Evolutionary conservation across 2,888 invertebrate genomes (phyloP), one percentile per base, ranked within the genome.

Genomic region (Pseudanteris insignis): DNA sequence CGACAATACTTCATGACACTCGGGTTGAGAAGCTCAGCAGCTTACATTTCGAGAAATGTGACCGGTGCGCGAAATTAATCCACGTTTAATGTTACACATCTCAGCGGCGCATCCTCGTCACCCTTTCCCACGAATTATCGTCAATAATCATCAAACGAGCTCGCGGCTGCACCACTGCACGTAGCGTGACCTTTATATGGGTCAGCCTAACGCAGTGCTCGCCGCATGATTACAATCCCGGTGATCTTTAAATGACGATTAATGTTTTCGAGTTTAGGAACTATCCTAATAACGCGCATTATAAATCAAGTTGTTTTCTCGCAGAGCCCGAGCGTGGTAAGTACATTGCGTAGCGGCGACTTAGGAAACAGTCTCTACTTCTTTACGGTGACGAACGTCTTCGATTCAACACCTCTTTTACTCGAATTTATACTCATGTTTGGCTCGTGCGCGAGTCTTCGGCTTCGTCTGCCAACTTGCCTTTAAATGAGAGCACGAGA

Each of bases 281-380:
- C 60, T 48, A 37, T 53, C 53, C 62, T 63, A 58, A 63, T 58
- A 54, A 50, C 58, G 44, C 12, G 60, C 53, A 48, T 60, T 46
- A 53, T 63, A 63, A 63, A 63, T 63, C 63, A 63, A 54, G 59
- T 50, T 59, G 59, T 63, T 63, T 63, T 59, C 58, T 54, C 55
- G 50, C 29, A 30, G 33, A 55, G 28, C 44, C 58, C 40, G 37
- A 41, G 53, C 47, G 46, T 15, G 26, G 54, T 40, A 46, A 61
- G 55, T 61, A 51, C 44, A 55, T 55, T 51, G 61, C 61, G 53
- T 50, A 32, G 47, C 51, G 24, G 33, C 59, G 43, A 41, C 43
- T 54, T 34, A 51, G 53, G 54, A 63, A 50, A 54, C 63, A 55
- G 59, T 59, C 40, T 58, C 63, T 59, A 38, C 46, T 59, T 59